A percentile compares a stretch with the other conserved stretches of the same genome.
Conservation (phyloP, 2,888 invertebrate genomes). For the Andrena bicolor region DNA sequence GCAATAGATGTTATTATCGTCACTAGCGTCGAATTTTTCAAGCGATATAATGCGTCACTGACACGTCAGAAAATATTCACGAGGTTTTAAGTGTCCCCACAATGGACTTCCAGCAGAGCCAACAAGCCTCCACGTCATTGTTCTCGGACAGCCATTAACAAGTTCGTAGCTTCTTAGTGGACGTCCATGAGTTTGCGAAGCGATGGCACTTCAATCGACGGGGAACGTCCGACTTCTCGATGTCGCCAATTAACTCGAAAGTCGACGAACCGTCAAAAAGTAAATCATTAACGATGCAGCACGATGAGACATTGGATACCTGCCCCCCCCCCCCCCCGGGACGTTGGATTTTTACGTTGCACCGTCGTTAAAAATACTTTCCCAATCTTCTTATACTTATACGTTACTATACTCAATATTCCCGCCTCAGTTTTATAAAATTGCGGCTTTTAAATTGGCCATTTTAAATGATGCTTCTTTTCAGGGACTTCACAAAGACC, state of each 20-base stretch:
- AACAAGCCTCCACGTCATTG: constrained; percentile 43
- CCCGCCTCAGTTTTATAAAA: too few relatives aligned
- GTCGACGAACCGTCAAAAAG: constrained; percentile 41
- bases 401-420: background rate
- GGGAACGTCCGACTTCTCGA: constrained; percentile 35
- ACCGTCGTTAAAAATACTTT: background rate
- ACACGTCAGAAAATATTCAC: constrained; percentile 25
- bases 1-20: background rate
- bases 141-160: constrained; percentile 61
- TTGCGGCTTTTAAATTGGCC: too few relatives aligned
- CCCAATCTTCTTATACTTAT: background rate
- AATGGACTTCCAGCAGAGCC: constrained; percentile 20
- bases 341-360: background rate
- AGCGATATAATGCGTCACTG: background rate
- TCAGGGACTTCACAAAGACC: too few relatives aligned
- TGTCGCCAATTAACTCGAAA: constrained; percentile 55
- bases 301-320: constrained; percentile 3
- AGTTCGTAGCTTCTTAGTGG: constrained; percentile 51
- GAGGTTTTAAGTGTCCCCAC: constrained; percentile 23
- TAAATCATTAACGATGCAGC: constrained; percentile 45
- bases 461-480: too few relatives aligned
- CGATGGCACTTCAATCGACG: constrained; percentile 52
- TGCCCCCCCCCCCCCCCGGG: too few relatives aligned
- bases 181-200: constrained; percentile 54
- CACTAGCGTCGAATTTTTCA: background rate